Base-by-base conservation (phyloP, 2,113 vertebrate species). In the Crotalus viridis region DNA sequence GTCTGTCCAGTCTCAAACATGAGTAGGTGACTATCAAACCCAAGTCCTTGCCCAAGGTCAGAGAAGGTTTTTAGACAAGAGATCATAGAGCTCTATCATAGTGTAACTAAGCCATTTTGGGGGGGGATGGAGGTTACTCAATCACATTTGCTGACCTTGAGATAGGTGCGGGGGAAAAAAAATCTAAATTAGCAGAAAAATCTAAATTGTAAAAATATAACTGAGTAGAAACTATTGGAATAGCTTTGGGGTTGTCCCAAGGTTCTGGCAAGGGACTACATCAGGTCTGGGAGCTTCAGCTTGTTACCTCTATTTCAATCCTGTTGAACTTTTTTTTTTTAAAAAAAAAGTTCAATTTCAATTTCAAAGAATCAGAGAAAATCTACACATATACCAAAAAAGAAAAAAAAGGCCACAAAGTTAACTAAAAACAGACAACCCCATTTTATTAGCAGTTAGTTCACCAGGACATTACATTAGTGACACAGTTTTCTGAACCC, bases 391-490 rank as follows among this genome's bases (percentile, higher is more conserved):
- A 64, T 13, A 26, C 61, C 48, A 48, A 48, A 51, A 51, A 51
- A n/a, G n/a, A 51, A 51, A 95, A 15, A 96, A 89, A 33, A 93
- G 87, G 52, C 91, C 87, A 86, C 91, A 93, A 51, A 90, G 92
- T 54, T 13, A n/a, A 9, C 12, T 97, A 98, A 97, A 98, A 98
- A 97, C 96, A 98, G 97, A 97, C 93, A 92, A 96, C 94, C 96
- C 96, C 95, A 64, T 87, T 98, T 98, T 98, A 98, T 98, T 98
- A 97, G 96, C 97, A 96, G 97, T 98, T 96, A 96, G 95, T 96
- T 98, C 95, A 19, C 95, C 19, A 89, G 93, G 96, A 96, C 96
- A 93, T 94, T 91, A 95, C 95, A 97, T 90, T 94, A 96, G 97
- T 19, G 86, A 95, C 94, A 9, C 33, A 96, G 94, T 94, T 90